Evolutionary conservation across 23 tunicate species (phyloP).

Genomic region (Clavelina lepadiformis): DNA sequence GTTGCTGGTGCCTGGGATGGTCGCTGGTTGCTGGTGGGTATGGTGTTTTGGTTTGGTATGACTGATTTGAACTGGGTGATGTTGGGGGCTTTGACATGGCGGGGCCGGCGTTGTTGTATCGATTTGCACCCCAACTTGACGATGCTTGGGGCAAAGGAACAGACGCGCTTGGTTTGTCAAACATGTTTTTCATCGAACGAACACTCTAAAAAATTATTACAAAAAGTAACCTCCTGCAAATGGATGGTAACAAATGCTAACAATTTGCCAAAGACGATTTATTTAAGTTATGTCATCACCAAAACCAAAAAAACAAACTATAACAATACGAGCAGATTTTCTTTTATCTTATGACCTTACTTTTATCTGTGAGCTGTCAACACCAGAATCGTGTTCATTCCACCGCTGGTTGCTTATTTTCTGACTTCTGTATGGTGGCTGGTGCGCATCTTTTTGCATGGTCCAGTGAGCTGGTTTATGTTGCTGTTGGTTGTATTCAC

Average conservation of each 20-base stretch:
- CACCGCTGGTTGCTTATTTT: neutral
- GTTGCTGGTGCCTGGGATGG: no score
- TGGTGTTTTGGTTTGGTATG: no score
- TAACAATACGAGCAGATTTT: no score
- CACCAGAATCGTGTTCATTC: neutral
- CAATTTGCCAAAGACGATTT: no score
- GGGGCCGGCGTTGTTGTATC: constrained; percentile 21
- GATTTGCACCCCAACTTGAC: constrained; percentile 35
- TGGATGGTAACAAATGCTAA: neutral
- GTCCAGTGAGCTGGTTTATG: constrained; percentile 14
- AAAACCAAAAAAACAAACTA: no score
- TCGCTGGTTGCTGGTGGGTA: no score
- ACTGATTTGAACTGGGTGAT: no score
- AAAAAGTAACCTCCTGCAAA: neutral
- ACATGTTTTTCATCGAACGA: constrained; percentile 40
- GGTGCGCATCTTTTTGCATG: constrained; percentile 5
- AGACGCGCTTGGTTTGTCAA: constrained; percentile 62
- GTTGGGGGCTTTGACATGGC: no score
- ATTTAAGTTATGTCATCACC: no score
- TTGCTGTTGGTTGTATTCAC: constrained; percentile 1
- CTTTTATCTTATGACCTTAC: no score
- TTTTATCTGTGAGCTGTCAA: constrained; percentile 14
- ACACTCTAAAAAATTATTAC: constrained; percentile 35
- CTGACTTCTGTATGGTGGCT: neutral
- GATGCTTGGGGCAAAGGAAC: constrained; percentile 51